Base-by-base conservation (phyloP, 1,140 invertebrate genomes). In the Drosophila melanica region DNA sequence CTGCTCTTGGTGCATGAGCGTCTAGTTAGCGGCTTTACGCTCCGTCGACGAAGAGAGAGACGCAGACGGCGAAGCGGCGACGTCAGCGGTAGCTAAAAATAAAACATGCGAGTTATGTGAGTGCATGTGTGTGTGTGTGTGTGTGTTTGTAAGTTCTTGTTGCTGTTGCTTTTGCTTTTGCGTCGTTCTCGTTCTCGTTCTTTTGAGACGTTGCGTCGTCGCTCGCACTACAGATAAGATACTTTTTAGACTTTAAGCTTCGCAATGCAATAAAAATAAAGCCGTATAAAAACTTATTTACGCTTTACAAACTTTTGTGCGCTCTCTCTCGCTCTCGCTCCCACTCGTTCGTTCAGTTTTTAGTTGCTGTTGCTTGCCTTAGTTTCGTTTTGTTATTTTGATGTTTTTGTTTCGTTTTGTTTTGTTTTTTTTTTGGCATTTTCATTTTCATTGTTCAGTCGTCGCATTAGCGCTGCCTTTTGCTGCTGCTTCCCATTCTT, bases 1-100 rank as follows among this genome's bases (percentile, higher is more conserved):
- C 95, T 95, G 95, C 95, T 79, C 55, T 62, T 60, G 58, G 57
- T 42, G 27, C 47, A 53, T 33, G 16, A 23, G 42, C 54, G 65
- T 74, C 79, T 81, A 81, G 67, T 81, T 81, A 72, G 78, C 78
- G 74, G 41, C 37, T 73, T 81, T 48, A 73, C 79, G 53, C 78
- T 80, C 23, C 14, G 71, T 47, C 48, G 48, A 10, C 47, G 23
- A n/a, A n/a, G 5, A 5, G 12, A 27, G 23, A 16, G 23, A 10
- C 42, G 42, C 0, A 16, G 42, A 35, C 66, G 39, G 20, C 27
- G 12, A 55, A 55, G 20, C 42, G n/a, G 42, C 68, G 42, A 23
- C 53, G 45, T 14, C 65, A 54, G 47, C 59, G 47, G 12, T 47
- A 50, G 69, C 63, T 72, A 72, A 72, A 72, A 72, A 72, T 72